Base-by-base conservation (phyloP, 1,140 invertebrate species). In the Charaxes varanes region DNA sequence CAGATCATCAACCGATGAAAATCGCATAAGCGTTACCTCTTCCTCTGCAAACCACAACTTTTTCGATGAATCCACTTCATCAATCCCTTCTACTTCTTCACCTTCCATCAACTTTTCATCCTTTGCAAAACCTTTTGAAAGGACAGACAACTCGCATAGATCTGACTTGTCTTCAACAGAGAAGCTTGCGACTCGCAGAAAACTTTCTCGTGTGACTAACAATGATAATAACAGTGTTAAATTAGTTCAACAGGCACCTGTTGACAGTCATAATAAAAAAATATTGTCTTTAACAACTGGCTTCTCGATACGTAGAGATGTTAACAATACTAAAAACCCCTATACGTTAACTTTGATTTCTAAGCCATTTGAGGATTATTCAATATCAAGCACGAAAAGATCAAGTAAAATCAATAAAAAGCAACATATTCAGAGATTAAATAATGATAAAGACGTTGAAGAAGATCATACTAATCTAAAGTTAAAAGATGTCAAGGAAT, bases 1-100 rank as follows among this genome's bases (percentile, higher is more conserved):
- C 84, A 85, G 84, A 85, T 85, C 74, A 70, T 76, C 84, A 52
- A 74, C 77, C 64, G 78, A 80, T 76, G 81, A 85, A 81, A 85
- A 62, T 71, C 77, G 62, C 57, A 72, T 61, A 56, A 65, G 59
- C 41, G 62, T 63, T 55, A 63, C 77, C 38, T 49, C 62, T 56
- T 60, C 72, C 51, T 60, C 53, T 51, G 44, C 63, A 58, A 58
- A 54, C 50, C 57, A 49, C 53, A 69, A 57, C 42, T 64, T 60
- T 62, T 49, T 61, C 44, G 59, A 70, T 46, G 56, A 57, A 35
- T 50, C 60, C 53, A 56, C 46, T 47, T 59, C 59, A 40, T 47
- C 52, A 40, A 37, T 38, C 34, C 59, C 62, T 57, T 40, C 62
- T 38, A 65, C 65, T 27, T 48, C 45, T 34, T 38, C 63, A 51